Percentiles rank a stretch among this genome's conserved stretches.
These are phyloP conservation scores for Drosophila trichaetosa DNA, from an alignment of 2,888 invertebrate genomes.

Conservation along the genomic window DNA sequence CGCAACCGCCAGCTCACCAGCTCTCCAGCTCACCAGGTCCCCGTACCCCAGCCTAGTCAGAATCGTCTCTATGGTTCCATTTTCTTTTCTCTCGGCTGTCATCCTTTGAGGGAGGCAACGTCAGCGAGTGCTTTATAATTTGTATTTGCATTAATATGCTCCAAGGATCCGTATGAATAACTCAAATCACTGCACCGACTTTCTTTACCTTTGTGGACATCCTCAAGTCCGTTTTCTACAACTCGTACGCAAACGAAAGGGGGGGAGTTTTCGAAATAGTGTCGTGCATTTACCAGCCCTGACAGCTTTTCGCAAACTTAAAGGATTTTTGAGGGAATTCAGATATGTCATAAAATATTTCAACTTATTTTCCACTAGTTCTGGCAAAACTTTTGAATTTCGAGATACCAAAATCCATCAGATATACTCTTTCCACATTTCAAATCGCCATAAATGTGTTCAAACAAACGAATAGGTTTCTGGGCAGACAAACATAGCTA, in stretches of 20 bases:
- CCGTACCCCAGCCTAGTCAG: not conserved
- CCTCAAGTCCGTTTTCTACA: not conserved
- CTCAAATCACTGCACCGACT: constrained; percentile 29
- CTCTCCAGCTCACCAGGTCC: not conserved
- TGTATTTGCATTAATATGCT: constrained; percentile 76
- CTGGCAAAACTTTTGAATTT: not conserved
- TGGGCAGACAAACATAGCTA: not conserved
- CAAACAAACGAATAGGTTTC: not conserved
- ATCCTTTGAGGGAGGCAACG: constrained; percentile 37
- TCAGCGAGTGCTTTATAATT: constrained; percentile 55
- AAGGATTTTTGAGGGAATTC: not conserved
- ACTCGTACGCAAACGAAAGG: not conserved
- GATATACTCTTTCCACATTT: not conserved
- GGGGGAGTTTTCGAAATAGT: too few species aligned
- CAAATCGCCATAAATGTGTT: not conserved
- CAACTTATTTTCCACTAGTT: not conserved
- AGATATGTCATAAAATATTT: not conserved
- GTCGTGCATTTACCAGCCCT: not conserved
- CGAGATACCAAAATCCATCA: not conserved
- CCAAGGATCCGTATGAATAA: constrained; percentile 51
- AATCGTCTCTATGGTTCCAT: constrained; percentile 37
- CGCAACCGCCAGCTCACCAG: constrained; percentile 37
- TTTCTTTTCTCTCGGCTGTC: constrained; percentile 30
- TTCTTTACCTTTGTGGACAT: constrained; percentile 7
- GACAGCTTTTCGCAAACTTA: not conserved